Base-by-base conservation (phyloP, 2,888 invertebrate species). In the Eristalis tenax region DNA sequence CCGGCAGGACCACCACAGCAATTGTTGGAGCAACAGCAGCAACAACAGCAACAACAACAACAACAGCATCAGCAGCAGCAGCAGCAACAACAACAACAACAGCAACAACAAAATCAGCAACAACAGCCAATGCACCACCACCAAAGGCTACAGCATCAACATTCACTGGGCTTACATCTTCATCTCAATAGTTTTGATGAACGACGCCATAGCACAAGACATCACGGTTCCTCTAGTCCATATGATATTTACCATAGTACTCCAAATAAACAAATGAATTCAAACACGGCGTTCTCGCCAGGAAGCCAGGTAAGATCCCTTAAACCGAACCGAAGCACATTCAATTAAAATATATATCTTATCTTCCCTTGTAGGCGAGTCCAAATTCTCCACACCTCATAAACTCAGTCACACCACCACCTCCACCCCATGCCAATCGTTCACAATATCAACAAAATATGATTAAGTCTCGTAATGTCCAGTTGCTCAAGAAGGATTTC, bases 401-500 rank as follows among this genome's bases (percentile, higher is more conserved):
- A 50, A 92, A 91, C 75, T 92, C 92, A 77, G 89, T 91, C 74
- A 94, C 94, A 18, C 94, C 94, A 28, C 92, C 92, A 59, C 91
- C 91, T n/a, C 91, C 91, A 32, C 93, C 93, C 69, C 91, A 91
- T 80, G 90, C 91, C 83, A 91, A 91, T 89, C 92, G 92, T 22
- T 90, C 91, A 40, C 92, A 91, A 83, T 92, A 91, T 87, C 91
- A 92, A 83, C 91, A 91, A 89, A 88, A 89, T 61, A 85, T 89
- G 76, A 91, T 91, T 8, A 92, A 92, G 85, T 91, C 92, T 50
- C 90, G 91, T 69, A 92, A 93, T 88, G 91, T 92, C 90, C 92
- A 92, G 81, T 90, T 91, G 90, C 92, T 97, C 86, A 94, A 96
- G 90, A 95, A 96, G 89, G 95, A 95, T 91, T 95, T 95, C 88